These are phyloP conservation scores for Rhinophrynus dorsalis DNA, from an alignment of 2,797 vertebrate genomes.

Conservation along the genomic window DNA sequence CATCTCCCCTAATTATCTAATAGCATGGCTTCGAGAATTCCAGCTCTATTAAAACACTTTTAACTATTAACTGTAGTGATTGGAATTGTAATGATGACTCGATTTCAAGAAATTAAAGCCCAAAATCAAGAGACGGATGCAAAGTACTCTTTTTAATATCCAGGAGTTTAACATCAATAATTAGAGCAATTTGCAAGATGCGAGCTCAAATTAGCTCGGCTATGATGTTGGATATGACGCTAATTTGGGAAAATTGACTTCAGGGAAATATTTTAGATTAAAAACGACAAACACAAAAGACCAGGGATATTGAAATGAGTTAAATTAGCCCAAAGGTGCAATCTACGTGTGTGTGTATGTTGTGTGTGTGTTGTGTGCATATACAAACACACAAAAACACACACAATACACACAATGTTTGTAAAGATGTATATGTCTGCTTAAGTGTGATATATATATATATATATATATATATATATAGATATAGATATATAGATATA, in stretches of 20 bases:
- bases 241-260: constrained; percentile 78
- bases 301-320: constrained; percentile 10
- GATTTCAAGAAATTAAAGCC: constrained; percentile 96
- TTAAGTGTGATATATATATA: too few relatives aligned
- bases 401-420: too few relatives aligned
- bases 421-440: not conserved
- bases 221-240: constrained; percentile 71
- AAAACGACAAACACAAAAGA: constrained; percentile 46
- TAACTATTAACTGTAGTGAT: constrained; percentile 89
- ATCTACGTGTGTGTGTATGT: not conserved
- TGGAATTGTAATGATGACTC: constrained; percentile 98
- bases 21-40: constrained; percentile 94
- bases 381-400: too few relatives aligned
- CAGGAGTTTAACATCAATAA: constrained; percentile 95
- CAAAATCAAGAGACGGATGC: constrained; percentile 86
- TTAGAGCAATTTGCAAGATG: constrained; percentile 91
- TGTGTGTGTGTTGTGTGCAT: too few relatives aligned
- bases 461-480: too few relatives aligned
- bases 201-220: constrained; percentile 76
- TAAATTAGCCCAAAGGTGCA: constrained; percentile 15
- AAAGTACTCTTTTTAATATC: constrained; percentile 90
- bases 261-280: constrained; percentile 68
- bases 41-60: constrained; percentile 94
- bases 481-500: too few relatives aligned
- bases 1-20: constrained; percentile 96